These are phyloP conservation scores for Melanotaenia duboulayi DNA, from an alignment of 2,113 vertebrate genomes.

Conservation along the genomic window DNA sequence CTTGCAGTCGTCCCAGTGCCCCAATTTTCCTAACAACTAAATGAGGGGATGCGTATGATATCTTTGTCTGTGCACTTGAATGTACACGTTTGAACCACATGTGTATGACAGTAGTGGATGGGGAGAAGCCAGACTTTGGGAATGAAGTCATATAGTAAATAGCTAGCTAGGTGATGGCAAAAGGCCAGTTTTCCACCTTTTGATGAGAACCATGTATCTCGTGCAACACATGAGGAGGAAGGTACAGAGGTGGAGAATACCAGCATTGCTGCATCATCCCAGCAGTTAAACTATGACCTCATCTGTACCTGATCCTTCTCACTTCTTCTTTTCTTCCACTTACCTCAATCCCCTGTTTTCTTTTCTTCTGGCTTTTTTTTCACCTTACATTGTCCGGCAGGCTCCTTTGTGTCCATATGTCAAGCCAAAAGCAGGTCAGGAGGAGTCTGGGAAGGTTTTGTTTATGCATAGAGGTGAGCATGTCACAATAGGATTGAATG, in stretches of 20 bases:
- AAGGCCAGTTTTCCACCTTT: constrained; percentile 59
- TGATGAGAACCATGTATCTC: constrained; percentile 72
- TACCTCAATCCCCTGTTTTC: not conserved
- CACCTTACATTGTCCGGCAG: not conserved
- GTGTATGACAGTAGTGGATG: constrained; percentile 27
- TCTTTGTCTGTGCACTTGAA: constrained; percentile 24
- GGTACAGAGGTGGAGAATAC: constrained; percentile 62
- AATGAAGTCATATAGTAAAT: constrained; percentile 65
- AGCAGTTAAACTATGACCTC: constrained; percentile 12
- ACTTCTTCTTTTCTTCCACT: not conserved
- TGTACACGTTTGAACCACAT: constrained; percentile 49
- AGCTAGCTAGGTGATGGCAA: constrained; percentile 46
- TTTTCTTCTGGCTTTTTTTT: not conserved
- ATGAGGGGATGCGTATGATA: constrained; percentile 5
- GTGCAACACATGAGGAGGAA: constrained; percentile 60
- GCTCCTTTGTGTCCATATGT: constrained; percentile 23
- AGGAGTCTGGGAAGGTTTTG: constrained; percentile 36
- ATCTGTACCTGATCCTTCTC: constrained; percentile 22
- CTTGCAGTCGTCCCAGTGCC: constrained; percentile 1
- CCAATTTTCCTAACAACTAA: constrained; percentile 14
- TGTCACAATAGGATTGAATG: constrained; percentile 77
- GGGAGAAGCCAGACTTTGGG: constrained; percentile 32
- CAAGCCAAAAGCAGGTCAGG: constrained; percentile 42
- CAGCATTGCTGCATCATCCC: constrained; percentile 41
- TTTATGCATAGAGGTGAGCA: constrained; percentile 57